Base-by-base conservation (phyloP, 35 echinoderm and acorn worm genomes). In the Eucidaris tribuloides region DNA sequence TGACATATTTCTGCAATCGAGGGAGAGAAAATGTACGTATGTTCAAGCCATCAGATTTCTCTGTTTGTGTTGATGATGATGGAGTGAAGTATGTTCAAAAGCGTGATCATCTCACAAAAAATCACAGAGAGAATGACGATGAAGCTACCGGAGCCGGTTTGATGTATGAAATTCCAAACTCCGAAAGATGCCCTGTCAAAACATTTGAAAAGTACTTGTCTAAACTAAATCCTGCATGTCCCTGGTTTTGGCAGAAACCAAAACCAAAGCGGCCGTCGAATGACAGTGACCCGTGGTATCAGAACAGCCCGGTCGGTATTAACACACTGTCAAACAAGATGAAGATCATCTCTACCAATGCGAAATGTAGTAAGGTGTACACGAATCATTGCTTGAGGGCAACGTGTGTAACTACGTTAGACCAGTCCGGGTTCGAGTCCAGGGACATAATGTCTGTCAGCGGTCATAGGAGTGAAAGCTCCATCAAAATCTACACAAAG, bases 221-320 rank as follows among this genome's bases (percentile, higher is more conserved):
- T 9, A 90, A 83, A 60, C 64, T 83, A 9, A 33, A 90, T 70
- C 87, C 79, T 18, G 64, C 71, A 38, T 90, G 87, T 83, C 46
- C 54, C 5, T 81, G 39, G 29, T 42, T 90, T 18, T 90, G 79
- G 64, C 79, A 90, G 64, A 65, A 65, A 45, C 62, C 87, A 18
- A 45, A 9, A 25, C 25, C 46, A 45, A 70, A 15, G 18, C 33
- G 17, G 27, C 36, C 66, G 43, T 28, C 4, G 13, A 34, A 64
- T 41, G 30, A 45, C 19, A 46, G 22, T 45, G 62, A 72, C 17
- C 31, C 45, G 49, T 84, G 27, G 82, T 84, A 74, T 74, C n/a
- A 33, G 9, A 74, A 84, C 39, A 55, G 35, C 2, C 80, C 80
- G 20, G 24, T 83, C 18, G 82, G 82, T 31, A 84, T 48, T 7